phyloP scores from a whole-genome alignment of 2,797 vertebrate genomes.

The Lepus townsendii region DNA sequence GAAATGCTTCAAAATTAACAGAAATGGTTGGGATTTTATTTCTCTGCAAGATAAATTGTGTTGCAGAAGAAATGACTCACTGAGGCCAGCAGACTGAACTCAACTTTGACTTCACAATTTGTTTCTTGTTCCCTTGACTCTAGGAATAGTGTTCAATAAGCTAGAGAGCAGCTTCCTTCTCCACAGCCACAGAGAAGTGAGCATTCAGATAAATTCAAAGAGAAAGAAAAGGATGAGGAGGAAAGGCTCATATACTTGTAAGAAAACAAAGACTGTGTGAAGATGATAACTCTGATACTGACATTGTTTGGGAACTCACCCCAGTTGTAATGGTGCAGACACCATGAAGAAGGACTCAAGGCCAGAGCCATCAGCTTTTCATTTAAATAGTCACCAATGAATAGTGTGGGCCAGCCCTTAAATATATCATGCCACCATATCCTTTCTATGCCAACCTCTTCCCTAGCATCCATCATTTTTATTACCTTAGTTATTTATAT shows the following conservation, averaged over 20 bases:
- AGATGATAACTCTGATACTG: constrained; percentile 8
- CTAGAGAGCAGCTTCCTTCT: not conserved
- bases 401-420: constrained; percentile 25
- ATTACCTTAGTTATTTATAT: constrained; percentile 64
- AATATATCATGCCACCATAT: not conserved
- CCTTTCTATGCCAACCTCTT: not conserved
- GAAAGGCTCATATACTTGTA: not conserved
- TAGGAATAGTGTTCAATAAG: not conserved
- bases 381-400: constrained; percentile 34
- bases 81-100: not conserved
- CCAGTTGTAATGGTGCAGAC: not conserved
- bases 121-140: constrained; percentile 28
- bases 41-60: not conserved
- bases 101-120: constrained; percentile 28
- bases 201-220: not conserved
- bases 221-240: constrained; percentile 2
- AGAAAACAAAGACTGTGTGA: constrained; percentile 17
- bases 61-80: not conserved
- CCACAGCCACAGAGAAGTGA: not conserved
- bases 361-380: constrained; percentile 55
- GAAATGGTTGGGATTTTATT: not conserved
- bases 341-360: constrained; percentile 19
- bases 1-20: constrained; percentile 31
- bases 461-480: constrained; percentile 62
- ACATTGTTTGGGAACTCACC: constrained; percentile 22